Percentiles rank a stretch among this genome's conserved stretches.
These are phyloP conservation scores for Cyrtorhinus lividipennis DNA, from an alignment of 1,140 invertebrate species.

Conservation along the genomic window DNA sequence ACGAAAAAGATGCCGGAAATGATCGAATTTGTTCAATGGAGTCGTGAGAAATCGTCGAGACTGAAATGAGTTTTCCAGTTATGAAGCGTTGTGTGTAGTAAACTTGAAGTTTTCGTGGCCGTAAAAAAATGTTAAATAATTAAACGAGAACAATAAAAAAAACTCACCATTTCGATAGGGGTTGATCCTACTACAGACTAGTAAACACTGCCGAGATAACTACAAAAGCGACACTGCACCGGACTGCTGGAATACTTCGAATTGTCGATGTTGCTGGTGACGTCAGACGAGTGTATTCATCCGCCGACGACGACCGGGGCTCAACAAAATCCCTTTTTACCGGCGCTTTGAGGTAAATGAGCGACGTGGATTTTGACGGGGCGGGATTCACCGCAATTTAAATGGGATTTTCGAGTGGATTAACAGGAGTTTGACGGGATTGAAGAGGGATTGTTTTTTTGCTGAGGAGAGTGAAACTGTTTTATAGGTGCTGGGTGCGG, in stretches of 20 bases:
- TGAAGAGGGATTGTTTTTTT: slow-evolving; percentile 27
- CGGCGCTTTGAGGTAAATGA: background rate
- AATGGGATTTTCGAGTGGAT: background rate
- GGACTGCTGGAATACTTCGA: slow-evolving; percentile 26
- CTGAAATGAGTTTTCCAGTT: no score
- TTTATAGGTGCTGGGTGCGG: slow-evolving; percentile 46
- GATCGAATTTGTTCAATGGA: no score
- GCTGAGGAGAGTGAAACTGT: slow-evolving; percentile 26
- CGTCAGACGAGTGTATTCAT: slow-evolving; percentile 26
- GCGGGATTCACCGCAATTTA: background rate
- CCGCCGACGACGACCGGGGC: slow-evolving; percentile 19
- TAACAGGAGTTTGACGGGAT: background rate
- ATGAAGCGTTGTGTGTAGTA: no score
- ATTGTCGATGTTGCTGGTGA: slow-evolving; percentile 25
- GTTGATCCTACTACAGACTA: slow-evolving; percentile 23
- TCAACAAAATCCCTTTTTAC: background rate
- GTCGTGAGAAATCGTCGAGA: no score
- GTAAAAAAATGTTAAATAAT: no score
- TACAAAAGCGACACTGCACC: slow-evolving; percentile 27
- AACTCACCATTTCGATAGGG: slow-evolving; percentile 27
- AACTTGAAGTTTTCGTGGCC: no score
- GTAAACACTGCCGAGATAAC: slow-evolving; percentile 26
- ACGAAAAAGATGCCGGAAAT: no score
- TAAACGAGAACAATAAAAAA: no score
- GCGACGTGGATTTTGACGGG: background rate